phyloP scores from a whole-genome alignment of 1,140 invertebrate genomes.

The Adoxophyes honmai region DNA sequence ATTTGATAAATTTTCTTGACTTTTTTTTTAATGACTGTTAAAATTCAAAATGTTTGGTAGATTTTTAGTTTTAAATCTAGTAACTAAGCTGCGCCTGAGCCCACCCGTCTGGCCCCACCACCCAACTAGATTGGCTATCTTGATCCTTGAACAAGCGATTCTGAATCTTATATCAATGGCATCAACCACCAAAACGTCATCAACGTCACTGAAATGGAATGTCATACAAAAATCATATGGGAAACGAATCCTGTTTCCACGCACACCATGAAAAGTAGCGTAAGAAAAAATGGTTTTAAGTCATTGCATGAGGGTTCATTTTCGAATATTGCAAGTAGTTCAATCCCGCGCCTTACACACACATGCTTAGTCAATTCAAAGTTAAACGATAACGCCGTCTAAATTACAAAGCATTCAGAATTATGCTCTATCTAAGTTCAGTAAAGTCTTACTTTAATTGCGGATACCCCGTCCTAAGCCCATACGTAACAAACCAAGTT shows the following conservation, averaged over 20 bases:
- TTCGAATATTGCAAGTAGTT: not conserved
- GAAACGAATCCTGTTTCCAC: slow-evolving; percentile 67
- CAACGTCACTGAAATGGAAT: slow-evolving; percentile 47
- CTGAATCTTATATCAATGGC: slow-evolving; percentile 20
- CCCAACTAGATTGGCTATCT: slow-evolving; percentile 51
- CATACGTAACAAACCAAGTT: slow-evolving; percentile 14
- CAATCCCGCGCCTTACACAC: slow-evolving; percentile 48
- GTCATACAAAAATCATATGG: slow-evolving; percentile 73
- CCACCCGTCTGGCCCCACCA: slow-evolving; percentile 46
- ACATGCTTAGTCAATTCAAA: slow-evolving; percentile 42
- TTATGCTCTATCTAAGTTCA: too few species aligned
- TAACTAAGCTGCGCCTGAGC: slow-evolving; percentile 25
- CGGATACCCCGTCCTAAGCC: slow-evolving; percentile 9
- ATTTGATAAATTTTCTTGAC: too few species aligned
- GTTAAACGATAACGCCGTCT: slow-evolving; percentile 60
- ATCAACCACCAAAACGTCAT: slow-evolving; percentile 23
- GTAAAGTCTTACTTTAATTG: slow-evolving; percentile 16
- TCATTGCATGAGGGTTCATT: not conserved
- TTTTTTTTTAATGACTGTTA: not conserved
- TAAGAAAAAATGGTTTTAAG: not conserved
- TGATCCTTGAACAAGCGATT: slow-evolving; percentile 20
- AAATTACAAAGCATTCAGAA: slow-evolving; percentile 16
- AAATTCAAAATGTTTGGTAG: slow-evolving; percentile 29
- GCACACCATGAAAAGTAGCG: slow-evolving; percentile 22
- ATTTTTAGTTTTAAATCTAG: slow-evolving; percentile 31